Conservation (phyloP, 37 sponge, comb jelly and placozoan genomes). For the Cliona cf. orientalis region DNA sequence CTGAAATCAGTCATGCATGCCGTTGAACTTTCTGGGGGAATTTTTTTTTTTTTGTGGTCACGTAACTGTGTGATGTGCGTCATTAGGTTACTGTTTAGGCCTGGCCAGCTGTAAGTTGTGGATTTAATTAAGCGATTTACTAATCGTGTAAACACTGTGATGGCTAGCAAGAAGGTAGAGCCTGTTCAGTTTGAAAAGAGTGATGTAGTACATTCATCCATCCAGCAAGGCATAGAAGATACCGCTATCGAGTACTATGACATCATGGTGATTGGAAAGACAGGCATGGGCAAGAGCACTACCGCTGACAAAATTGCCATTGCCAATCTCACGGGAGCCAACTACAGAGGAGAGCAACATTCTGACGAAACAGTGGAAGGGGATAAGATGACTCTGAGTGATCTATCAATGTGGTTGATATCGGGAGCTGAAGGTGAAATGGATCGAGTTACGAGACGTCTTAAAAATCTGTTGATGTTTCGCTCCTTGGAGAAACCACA, state of each 20-base stretch:
- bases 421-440: not conserved
- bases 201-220: too few relatives aligned
- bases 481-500: not conserved
- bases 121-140: too few relatives aligned
- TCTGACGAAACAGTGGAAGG: not conserved
- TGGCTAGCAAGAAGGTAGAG: too few relatives aligned
- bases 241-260: slow-evolving; percentile 10
- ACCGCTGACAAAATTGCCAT: slow-evolving; percentile 43
- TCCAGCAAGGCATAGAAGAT: not conserved
- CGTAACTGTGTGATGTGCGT: too few relatives aligned
- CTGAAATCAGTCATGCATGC: too few relatives aligned
- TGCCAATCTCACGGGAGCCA: not conserved
- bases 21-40: too few relatives aligned
- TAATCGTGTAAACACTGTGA: too few relatives aligned
- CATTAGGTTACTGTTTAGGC: too few relatives aligned
- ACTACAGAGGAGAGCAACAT: not conserved
- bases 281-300: slow-evolving; percentile 53
- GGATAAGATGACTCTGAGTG: not conserved
- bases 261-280: slow-evolving; percentile 38
- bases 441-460: not conserved
- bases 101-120: too few relatives aligned
- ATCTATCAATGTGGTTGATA: slow-evolving; percentile 15
- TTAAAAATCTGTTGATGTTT: not conserved
- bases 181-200: too few relatives aligned
- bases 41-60: too few relatives aligned